These are phyloP conservation scores for Gisinianus flammeolus DNA, from an alignment of 2,888 invertebrate species.

Conservation along the genomic window DNA sequence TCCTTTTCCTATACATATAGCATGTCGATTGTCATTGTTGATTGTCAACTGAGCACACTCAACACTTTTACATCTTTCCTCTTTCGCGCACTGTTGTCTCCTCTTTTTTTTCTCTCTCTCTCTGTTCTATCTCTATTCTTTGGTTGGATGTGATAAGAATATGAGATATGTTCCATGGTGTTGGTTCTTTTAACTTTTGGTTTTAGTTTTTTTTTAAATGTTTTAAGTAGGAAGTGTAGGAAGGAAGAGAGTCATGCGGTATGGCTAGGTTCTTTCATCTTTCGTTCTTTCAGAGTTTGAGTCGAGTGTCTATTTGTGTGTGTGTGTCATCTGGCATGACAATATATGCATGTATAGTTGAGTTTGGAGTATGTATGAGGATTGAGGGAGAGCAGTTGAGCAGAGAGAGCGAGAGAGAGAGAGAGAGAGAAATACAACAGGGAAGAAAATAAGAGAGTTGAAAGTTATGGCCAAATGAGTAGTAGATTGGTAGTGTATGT, in stretches of 20 bases:
- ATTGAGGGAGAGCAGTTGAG: not conserved
- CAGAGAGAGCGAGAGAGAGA: not conserved
- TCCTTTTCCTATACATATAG: no score
- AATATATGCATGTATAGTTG: not conserved
- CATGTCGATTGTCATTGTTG: not conserved
- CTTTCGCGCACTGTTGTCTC: not conserved
- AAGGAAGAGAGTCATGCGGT: not conserved
- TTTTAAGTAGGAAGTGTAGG: not conserved
- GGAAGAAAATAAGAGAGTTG: not conserved
- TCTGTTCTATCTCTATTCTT: not conserved
- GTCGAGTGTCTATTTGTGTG: not conserved
- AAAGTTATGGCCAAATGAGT: slow-evolving; percentile 7
- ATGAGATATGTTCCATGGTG: not conserved
- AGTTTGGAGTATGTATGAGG: not conserved
- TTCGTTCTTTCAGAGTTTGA: no score
- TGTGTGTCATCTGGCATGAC: not conserved
- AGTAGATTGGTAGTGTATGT: not conserved
- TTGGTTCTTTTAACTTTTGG: not conserved
- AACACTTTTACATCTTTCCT: not conserved
- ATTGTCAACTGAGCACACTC: not conserved
- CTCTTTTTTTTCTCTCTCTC: not conserved
- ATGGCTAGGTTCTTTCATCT: no score
- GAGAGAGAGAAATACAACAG: not conserved
- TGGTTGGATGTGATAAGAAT: not conserved
- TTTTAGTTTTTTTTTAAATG: not conserved